Evolutionary conservation across 2,797 vertebrate species (phyloP).

Genomic region (Amphiprion clarkii): DNA sequence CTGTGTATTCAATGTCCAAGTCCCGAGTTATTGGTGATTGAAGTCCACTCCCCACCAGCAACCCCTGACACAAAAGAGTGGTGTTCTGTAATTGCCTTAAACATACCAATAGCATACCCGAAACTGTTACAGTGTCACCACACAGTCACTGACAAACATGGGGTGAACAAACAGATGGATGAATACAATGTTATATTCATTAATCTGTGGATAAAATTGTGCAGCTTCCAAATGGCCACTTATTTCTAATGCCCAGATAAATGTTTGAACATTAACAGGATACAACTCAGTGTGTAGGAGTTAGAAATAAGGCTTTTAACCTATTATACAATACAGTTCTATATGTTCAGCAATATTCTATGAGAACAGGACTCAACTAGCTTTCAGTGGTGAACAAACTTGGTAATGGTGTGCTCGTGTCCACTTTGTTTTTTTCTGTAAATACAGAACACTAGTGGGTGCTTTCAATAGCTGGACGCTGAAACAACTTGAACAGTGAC

Average conservation of each 20-base stretch:
- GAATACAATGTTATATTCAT: no score
- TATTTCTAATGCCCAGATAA: conserved; percentile 21
- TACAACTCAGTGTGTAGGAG: conserved; percentile 12
- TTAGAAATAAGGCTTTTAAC: neutral
- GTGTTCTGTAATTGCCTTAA: no score
- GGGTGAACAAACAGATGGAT: no score
- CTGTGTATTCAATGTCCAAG: no score
- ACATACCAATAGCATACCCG: no score
- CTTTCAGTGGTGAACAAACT: neutral
- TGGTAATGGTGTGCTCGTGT: neutral
- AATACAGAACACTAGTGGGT: neutral
- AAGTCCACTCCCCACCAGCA: no score
- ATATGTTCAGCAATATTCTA: neutral
- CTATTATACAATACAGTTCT: conserved; percentile 10
- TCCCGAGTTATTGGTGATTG: no score
- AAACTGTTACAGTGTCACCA: no score
- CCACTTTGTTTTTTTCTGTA: neutral
- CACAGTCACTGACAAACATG: no score
- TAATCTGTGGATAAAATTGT: no score
- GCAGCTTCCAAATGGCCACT: neutral
- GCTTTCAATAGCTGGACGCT: neutral
- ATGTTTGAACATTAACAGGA: conserved; percentile 13
- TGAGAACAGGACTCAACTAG: neutral
- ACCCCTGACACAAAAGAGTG: no score
- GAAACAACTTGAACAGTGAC: neutral